Base-by-base conservation (phyloP, 2,113 vertebrate genomes). In the Coturnix japonica region DNA sequence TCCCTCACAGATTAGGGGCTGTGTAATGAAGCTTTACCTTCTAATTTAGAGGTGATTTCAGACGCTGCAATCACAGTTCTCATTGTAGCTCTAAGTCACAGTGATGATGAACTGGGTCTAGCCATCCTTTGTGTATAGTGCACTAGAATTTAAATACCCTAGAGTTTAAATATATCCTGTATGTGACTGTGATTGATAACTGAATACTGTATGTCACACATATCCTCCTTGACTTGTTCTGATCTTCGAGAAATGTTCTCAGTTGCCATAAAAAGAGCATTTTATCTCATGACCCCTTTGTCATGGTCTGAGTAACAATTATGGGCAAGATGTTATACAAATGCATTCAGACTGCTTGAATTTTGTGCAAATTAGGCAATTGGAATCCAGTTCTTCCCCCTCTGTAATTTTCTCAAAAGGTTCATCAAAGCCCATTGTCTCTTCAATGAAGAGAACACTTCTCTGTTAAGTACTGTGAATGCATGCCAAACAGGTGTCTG, bases 381-480 rank as follows among this genome's bases (percentile, higher is more conserved):
- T 3, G 14, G 81, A 76, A 47, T 63, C 35, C 33, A 35, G 56
- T 89, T 90, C 56, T 85, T 75, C 65, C 9, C 9, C 14, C 11
- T 70, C 61, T 74, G 59, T 35, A 90, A 76, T 89, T 78, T 89
- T 71, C 31, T 87, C 11, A 5, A 3, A 5, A 53, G n/a, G 18
- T 80, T 96, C 89, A 95, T 96, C 91, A 97, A 73, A 61, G 51
- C 28, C 44, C 43, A 82, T 94, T 95, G 77, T 93, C 37, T 77
- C 51, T 30, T 92, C 37, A 15, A n/a, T 60, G 33, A 82, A 86
- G 39, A 92, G 16, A 71, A 37, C 6, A 8, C 18, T 63, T 80
- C 8, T 84, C 64, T 79, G 53, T 56, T 21, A 61, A 81, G 37
- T 13, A 22, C 13, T 30, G 4, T 14, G 33, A 91, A 35, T 15